phyloP scores from a whole-genome alignment of 2,797 vertebrate genomes.

The Myioborus melanocephalus region DNA sequence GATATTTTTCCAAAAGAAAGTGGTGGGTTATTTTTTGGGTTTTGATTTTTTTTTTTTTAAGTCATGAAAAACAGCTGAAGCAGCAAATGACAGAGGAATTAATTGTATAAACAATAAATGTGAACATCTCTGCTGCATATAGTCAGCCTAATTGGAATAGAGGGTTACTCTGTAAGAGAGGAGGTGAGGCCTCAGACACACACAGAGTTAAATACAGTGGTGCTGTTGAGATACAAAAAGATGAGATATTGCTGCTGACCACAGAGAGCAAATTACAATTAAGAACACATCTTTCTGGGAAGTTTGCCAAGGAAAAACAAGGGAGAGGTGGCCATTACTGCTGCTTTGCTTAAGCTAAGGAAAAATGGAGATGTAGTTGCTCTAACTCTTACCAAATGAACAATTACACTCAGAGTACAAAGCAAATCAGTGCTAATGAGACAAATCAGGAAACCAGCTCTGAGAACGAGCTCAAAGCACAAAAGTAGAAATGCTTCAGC shows the following conservation, averaged over 20 bases:
- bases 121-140: not conserved
- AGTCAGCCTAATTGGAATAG: not conserved
- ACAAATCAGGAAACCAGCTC: not conserved
- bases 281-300: constrained; percentile 28
- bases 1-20: not conserved
- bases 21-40: fast-evolving
- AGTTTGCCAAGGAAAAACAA: not conserved
- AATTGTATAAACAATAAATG: not conserved
- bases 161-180: not conserved
- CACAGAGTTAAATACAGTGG: not conserved
- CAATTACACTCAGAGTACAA: not conserved
- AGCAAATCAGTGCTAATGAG: not conserved
- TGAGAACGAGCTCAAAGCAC: not conserved
- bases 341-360: not conserved
- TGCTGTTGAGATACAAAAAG: not conserved
- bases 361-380: not conserved
- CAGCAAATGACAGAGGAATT: not conserved
- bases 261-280: constrained; percentile 7
- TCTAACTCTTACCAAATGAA: not conserved
- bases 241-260: constrained; percentile 6
- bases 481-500: not conserved
- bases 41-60: not conserved
- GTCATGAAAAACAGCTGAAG: not conserved
- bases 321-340: not conserved
- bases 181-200: not conserved